Evolutionary conservation across 2,888 invertebrate species (phyloP), one percentile per base, ranked within the genome.

Genomic region (Anaspis maculata): DNA sequence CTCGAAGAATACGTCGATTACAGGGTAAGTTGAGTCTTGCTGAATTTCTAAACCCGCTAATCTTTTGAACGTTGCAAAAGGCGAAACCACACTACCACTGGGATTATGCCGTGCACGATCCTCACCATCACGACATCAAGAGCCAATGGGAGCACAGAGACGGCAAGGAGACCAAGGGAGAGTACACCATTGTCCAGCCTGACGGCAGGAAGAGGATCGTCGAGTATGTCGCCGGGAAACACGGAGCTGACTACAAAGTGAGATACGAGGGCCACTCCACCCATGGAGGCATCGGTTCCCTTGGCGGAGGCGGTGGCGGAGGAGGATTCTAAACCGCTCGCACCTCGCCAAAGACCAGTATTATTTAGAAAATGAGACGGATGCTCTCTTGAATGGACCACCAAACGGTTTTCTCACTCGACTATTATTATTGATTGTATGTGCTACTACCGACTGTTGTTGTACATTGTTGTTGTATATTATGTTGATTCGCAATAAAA

Each of bases 171-270:
- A 52, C 52, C 30, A 59, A 57, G 34, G 62, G 62, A 24, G 42
- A 46, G 7, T 62, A 62, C 52, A 56, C 52, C 31, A 47, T 61
- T 13, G 42, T 57, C 7, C 61, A 62, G 34, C 62, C 62, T 13
- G 62, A 62, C 39, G 61, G 61, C 32, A 59, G 57, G 30, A 57
- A 52, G 39, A 52, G 62, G 33, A 58, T 60, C 29, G 62, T 62
- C 3, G 57, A 61, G 26, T 62, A 62, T 43, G 51, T 52, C 24
- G 61, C 57, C 25, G 61, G 60, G 13, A 61, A 61, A 40, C 57
- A 62, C 33, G 62, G 62, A 14, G 52, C 52, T 25, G 53, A 59
- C 37, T 61, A 61, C 46, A 53, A 57, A 38, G 54, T 62, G 3
- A 56, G 51, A 39, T 57, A 49, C 35, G 57, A 57, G 42, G 56